These are phyloP conservation scores for Plagodis dolabraria DNA, from an alignment of 2,888 invertebrate species.

Conservation along the genomic window DNA sequence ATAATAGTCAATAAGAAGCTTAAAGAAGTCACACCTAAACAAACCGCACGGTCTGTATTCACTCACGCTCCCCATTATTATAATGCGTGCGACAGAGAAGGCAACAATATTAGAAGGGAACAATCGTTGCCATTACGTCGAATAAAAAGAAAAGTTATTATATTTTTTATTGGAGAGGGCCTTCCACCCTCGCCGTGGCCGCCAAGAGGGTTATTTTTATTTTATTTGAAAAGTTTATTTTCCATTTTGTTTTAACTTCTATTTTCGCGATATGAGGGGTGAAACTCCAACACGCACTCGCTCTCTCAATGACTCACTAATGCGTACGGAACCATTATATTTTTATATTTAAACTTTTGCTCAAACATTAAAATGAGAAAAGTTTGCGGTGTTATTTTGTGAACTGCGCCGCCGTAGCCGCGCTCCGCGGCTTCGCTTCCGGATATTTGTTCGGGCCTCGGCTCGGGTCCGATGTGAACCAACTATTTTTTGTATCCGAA, in stretches of 20 bases:
- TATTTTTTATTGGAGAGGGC: conserved; percentile 84
- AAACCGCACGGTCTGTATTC: conserved; percentile 32
- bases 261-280: conserved; percentile 77
- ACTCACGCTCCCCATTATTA: conserved; percentile 70
- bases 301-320: conserved; percentile 82
- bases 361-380: conserved; percentile 82
- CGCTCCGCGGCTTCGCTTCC: conserved; percentile 30
- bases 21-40: not conserved
- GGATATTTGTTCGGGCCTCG: conserved; percentile 8
- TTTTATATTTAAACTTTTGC: conserved; percentile 84
- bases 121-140: conserved; percentile 82
- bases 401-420: conserved; percentile 23
- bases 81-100: conserved; percentile 73
- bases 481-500: not conserved
- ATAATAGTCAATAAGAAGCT: too few relatives aligned
- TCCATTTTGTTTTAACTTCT: conserved; percentile 83
- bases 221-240: conserved; percentile 85
- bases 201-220: conserved; percentile 84
- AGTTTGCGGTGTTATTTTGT: conserved; percentile 71
- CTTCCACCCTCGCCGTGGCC: conserved; percentile 77
- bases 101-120: conserved; percentile 77
- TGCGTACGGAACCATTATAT: conserved; percentile 82
- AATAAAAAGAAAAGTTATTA: conserved; percentile 85
- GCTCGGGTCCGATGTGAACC: not conserved
- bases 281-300: conserved; percentile 74